A percentile compares a stretch with the other conserved stretches of the same genome.
Conservation (phyloP, 1,140 invertebrate species). For the Microplitis demolitor region DNA sequence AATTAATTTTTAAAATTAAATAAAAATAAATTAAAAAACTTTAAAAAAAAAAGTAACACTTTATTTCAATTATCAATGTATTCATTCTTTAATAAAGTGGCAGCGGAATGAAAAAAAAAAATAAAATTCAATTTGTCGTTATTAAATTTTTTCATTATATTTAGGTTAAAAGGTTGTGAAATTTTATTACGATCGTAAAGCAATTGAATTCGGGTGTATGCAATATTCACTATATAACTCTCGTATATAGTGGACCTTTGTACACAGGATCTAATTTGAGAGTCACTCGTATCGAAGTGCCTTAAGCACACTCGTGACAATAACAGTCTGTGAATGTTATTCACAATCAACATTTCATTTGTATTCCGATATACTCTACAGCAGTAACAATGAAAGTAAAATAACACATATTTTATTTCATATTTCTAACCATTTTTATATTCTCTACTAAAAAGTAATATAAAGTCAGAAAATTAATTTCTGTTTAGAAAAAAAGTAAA, state of each 20-base stretch:
- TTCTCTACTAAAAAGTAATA: neutral
- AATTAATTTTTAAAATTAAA: neutral
- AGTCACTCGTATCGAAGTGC: conserved; percentile 4
- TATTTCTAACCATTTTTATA: neutral
- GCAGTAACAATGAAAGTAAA: too few species aligned
- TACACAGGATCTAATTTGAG: conserved; percentile 14
- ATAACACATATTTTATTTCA: too few species aligned
- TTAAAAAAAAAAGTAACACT: neutral
- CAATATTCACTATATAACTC: neutral
- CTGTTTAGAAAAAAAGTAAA: too few species aligned
- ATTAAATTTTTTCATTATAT: neutral
- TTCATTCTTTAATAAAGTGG: neutral
- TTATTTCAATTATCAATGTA: too few species aligned
- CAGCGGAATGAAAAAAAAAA: neutral
- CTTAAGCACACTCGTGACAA: neutral
- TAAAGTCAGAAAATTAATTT: too few species aligned
- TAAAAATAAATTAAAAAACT: neutral
- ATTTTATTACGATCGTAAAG: neutral
- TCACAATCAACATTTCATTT: conserved; percentile 11
- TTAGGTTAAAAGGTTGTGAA: neutral
- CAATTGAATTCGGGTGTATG: neutral
- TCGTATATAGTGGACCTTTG: neutral
- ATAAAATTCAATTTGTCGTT: neutral
- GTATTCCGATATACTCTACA: neutral
- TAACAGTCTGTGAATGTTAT: conserved; percentile 1